These are phyloP conservation scores for Drosophila prolongata DNA, from an alignment of 2,888 invertebrate genomes.

Conservation along the genomic window DNA sequence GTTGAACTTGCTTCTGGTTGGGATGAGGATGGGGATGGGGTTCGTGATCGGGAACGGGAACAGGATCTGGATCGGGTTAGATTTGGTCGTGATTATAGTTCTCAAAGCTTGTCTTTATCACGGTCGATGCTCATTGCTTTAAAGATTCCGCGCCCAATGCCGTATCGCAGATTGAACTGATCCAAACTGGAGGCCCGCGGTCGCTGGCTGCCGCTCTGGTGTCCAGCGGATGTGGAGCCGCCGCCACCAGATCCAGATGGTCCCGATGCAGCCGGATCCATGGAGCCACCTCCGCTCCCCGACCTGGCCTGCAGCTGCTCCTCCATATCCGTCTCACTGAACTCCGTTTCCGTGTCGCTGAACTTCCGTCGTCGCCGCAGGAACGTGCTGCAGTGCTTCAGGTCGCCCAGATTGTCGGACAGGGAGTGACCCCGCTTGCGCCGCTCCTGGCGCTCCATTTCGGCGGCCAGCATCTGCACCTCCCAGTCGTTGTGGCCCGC, in stretches of 20 bases:
- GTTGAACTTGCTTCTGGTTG: constrained; percentile 20
- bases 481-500: constrained; percentile 88
- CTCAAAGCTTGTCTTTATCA: constrained; percentile 84
- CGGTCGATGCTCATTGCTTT: constrained; percentile 85
- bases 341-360: constrained; percentile 83
- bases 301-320: constrained; percentile 50
- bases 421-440: constrained; percentile 79
- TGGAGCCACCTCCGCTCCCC: not conserved
- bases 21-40: constrained; percentile 1
- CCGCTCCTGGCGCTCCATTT: constrained; percentile 87
- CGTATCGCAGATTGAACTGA: constrained; percentile 83
- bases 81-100: constrained; percentile 67
- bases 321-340: constrained; percentile 81
- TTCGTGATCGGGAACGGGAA: not conserved
- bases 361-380: constrained; percentile 81
- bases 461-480: constrained; percentile 91
- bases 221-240: constrained; percentile 12
- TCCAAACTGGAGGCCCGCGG: constrained; percentile 83
- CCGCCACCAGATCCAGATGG: not conserved
- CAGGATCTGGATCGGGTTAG: not conserved
- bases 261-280: constrained; percentile 3
- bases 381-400: constrained; percentile 71
- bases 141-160: constrained; percentile 81
- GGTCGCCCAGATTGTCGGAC: constrained; percentile 76
- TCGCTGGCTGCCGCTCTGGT: constrained; percentile 63